Base-by-base conservation (phyloP, 2,113 vertebrate species). In the Larimichthys polyactis region DNA sequence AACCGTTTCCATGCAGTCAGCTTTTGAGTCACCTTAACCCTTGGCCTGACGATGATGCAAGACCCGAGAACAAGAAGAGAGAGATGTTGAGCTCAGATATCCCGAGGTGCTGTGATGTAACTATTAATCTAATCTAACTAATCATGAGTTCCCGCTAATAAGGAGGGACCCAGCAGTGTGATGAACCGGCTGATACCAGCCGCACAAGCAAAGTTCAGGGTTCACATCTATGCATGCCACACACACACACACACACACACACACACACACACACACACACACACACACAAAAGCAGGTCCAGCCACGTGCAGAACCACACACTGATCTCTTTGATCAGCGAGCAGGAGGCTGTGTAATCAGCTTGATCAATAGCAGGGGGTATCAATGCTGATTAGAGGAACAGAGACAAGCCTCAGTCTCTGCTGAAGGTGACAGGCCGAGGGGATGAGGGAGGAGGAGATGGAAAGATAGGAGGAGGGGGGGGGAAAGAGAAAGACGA, bases 121-220 rank as follows among this genome's bases (percentile, higher is more conserved):
- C 89, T 86, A 91, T 91, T 90, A 89, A 91, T 92, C 91, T 93
- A 81, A 93, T 93, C 91, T 85, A 22, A 81, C 75, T 85, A 85
- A 92, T 92, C 89, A 79, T 0, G 27, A 84, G 78, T 27, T 67
- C 78, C 14, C 3, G 40, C 90, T 91, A 91, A 92, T 92, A 76
- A 82, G 81, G 74, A 89, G 84, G 71, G 75, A 85, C 75, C 17
- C 29, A 4, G 22, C 58, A 48, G 66, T 40, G 52, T 32, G 89
- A 94, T 94, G 83, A 83, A 86, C 77, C n/a, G 4, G 24, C 66
- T 73, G 92, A 93, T 93, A 91, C 8, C 71, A 32, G 80, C 79
- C 29, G 46, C 60, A 64, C 76, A 91, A 89, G 43, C 89, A 91
- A 90, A 88, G 92, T 90, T 92, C 91, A 92, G 83, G 78, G 88